phyloP scores from a whole-genome alignment of 1,140 invertebrate species.

The Neodiprion virginianus region DNA sequence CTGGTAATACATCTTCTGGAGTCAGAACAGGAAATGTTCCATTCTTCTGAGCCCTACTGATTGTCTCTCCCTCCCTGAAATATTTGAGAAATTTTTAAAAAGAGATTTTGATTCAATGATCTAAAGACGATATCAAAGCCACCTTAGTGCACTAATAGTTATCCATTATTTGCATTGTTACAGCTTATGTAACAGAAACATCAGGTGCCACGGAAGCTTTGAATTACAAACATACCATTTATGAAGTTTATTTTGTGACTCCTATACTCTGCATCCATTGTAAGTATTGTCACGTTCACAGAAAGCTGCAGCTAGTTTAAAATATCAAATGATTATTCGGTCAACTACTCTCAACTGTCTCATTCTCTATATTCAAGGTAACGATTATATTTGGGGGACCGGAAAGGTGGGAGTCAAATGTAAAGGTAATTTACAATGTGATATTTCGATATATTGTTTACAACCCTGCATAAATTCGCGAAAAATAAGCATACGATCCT shows the following conservation, averaged over 20 bases:
- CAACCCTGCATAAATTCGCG: too few species aligned
- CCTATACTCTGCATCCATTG: constrained; percentile 63
- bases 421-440: constrained; percentile 53
- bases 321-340: background rate
- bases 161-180: constrained; percentile 30
- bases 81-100: too few species aligned
- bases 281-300: constrained; percentile 48
- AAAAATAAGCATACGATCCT: too few species aligned
- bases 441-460: background rate
- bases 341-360: constrained; percentile 8
- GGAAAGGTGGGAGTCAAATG: constrained; percentile 65
- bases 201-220: constrained; percentile 38
- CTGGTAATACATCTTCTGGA: background rate
- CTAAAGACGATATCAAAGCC: background rate
- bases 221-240: constrained; percentile 46
- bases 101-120: too few species aligned
- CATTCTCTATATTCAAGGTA: constrained; percentile 56
- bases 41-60: too few species aligned
- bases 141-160: background rate
- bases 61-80: too few species aligned
- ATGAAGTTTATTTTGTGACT: constrained; percentile 60
- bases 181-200: constrained; percentile 50
- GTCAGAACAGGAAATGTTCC: too few species aligned
- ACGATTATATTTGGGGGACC: constrained; percentile 70
- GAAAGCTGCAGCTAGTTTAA: background rate